Evolutionary conservation across 2,797 vertebrate species (phyloP), one percentile per base, ranked within the genome.

Genomic region (Melanogrammus aeglefinus): DNA sequence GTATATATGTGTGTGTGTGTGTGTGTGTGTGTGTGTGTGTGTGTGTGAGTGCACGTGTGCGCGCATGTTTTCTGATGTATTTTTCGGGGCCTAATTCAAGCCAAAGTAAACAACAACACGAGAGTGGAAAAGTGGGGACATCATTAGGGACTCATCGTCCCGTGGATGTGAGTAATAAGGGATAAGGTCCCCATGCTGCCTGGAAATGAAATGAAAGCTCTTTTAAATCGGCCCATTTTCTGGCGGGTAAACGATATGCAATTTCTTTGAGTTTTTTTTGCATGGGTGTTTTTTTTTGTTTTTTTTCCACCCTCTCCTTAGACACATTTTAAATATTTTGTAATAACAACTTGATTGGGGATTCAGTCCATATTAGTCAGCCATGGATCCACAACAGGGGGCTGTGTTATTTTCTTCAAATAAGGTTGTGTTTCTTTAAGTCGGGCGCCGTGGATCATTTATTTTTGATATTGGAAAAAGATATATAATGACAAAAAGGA

Each of bases 91-190:
- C 80, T 79, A 78, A 36, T 72, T 73, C 83, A 88, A 21, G 88
- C 74, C 82, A 92, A 92, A 84, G 84, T 86, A 91, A 92, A 91
- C 85, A 91, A 80, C 84, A 69, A 66, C 80, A 78, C 35, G 44
- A 80, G 87, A 91, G 84, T 89, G 84, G 84, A 91, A 89, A 88
- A 12, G 24, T 82, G 86, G 81, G 84, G 73, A 78, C 78, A 77
- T 91, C 89, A 90, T 85, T 21, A 75, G 86, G 88, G 90, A 89
- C 84, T 88, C 77, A 73, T 87, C 31, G 84, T 90, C 85, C 84
- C 84, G 84, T 88, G 82, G 82, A 82, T 85, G 82, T 77, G 80
- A 78, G 78, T 44, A 79, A 80, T 80, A 77, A 84, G 83, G 69
- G 76, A 76, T 75, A 88, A 83, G 86, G 75, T 89, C 86, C 83